phyloP scores from a whole-genome alignment of 2,797 vertebrate genomes.

The Phyllotis vaccarum region DNA sequence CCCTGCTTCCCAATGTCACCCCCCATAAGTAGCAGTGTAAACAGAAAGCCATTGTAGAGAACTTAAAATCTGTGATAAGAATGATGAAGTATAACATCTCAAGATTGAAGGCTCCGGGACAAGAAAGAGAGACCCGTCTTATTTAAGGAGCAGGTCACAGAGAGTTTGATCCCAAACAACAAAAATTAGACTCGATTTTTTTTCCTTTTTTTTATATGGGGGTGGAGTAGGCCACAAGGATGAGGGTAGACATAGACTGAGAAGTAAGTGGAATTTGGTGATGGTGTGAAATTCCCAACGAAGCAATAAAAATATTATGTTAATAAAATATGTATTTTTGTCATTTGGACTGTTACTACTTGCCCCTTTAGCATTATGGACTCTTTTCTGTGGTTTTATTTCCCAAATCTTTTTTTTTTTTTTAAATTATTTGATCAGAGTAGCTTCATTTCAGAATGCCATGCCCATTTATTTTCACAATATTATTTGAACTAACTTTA shows the following conservation, averaged over 20 bases:
- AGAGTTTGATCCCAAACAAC: not conserved
- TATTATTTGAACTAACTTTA: not conserved
- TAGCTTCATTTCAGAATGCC: conserved; percentile 29
- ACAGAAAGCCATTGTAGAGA: not conserved
- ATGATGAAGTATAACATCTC: not conserved
- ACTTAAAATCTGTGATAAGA: not conserved
- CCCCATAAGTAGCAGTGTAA: not conserved
- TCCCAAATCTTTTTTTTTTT: conserved; percentile 42
- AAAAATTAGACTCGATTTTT: not conserved
- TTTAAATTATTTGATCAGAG: not conserved
- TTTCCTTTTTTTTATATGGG: no score
- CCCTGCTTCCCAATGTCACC: no score
- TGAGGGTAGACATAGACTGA: no score
- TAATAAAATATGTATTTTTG: not conserved
- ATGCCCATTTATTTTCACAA: conserved; percentile 50
- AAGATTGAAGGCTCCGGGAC: not conserved
- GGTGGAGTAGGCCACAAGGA: no score
- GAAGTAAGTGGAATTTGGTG: no score
- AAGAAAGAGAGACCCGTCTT: not conserved
- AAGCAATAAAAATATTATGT: no score
- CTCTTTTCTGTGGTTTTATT: not conserved
- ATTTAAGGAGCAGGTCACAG: not conserved
- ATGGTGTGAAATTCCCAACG: no score
- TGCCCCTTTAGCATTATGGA: not conserved
- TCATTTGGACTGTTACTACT: conserved; percentile 43